Evolutionary conservation across 1,140 invertebrate species (phyloP).

Genomic region (Penaeus vannamei): DNA sequence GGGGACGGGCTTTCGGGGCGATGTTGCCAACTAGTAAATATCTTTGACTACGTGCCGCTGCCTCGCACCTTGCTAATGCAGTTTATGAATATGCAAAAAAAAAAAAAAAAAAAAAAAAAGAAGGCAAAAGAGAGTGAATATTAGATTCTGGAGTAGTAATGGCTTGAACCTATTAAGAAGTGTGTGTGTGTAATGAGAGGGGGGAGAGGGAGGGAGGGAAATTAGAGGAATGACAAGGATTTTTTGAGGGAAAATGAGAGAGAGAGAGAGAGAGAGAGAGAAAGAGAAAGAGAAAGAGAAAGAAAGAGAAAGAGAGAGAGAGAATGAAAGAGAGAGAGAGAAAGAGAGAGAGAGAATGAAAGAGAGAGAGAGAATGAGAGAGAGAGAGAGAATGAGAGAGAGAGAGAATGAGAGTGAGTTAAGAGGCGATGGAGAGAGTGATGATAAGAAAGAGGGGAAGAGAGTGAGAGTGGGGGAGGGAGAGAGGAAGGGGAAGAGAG

Average conservation of each 20-base stretch:
- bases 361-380: too few relatives aligned
- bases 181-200: background rate
- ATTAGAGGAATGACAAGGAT: background rate
- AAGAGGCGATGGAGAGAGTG: background rate
- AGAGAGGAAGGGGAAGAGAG: background rate
- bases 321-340: too few relatives aligned
- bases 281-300: background rate
- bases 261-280: conserved; percentile 25
- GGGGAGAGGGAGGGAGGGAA: background rate
- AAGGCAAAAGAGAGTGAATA: too few relatives aligned
- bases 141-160: too few relatives aligned
- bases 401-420: background rate
- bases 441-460: background rate
- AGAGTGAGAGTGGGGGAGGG: background rate
- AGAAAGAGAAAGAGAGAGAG: background rate
- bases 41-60: too few relatives aligned
- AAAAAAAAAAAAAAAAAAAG: too few relatives aligned
- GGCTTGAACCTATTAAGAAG: too few relatives aligned
- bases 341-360: too few relatives aligned
- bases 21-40: too few relatives aligned
- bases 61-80: too few relatives aligned
- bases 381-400: background rate
- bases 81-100: too few relatives aligned
- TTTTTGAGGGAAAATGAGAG: background rate
- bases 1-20: too few relatives aligned